Evolutionary conservation across 2,888 invertebrate species (phyloP), one percentile per base, ranked within the genome.

Genomic region (Panorpa germanica): DNA sequence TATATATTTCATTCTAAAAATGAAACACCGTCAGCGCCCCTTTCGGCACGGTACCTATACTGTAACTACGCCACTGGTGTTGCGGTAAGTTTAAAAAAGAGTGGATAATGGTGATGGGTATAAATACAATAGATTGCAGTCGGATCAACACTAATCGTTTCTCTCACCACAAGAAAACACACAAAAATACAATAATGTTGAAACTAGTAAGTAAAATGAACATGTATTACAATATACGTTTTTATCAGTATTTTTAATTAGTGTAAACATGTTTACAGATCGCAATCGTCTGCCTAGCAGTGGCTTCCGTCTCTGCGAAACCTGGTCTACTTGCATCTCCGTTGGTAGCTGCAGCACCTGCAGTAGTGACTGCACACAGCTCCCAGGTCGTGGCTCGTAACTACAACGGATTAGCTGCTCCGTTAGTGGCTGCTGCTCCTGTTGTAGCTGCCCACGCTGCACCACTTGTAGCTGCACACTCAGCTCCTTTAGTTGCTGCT

Each of bases 301-400:
- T 51, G 4, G 48, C 55, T 29, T 16, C 27, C 13, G 29, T 33
- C 13, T 30, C 38, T 45, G 51, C 37, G 5, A 31, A 37, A 4
- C 52, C 55, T 1, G 39, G 53, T 0, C 41, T 41, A 2, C 48
- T 68, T 7, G 63, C 62, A 5, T 57, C 66, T 4, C 58, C 57
- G 8, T 38, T 54, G 15, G 48, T 55, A 2, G 59, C 57, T 14
- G 42, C 49, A 8, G 45, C 45, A 8, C 45, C 46, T 2, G 34
- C 57, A 15, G 47, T 61, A 18, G 62, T 65, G 4, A 65, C 66
- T 0, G 61, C 66, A 4, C 56, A 59, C 37, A 68, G 67, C 43
- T 66, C 65, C 12, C 68, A 69, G 44, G 62, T 63, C 22, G 46
- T 68, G 39, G 60, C 65, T 5, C 54, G 65, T 35, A 65, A 63